These are phyloP conservation scores for Mylabris sibirica DNA, from an alignment of 2,888 invertebrate species.

Conservation along the genomic window DNA sequence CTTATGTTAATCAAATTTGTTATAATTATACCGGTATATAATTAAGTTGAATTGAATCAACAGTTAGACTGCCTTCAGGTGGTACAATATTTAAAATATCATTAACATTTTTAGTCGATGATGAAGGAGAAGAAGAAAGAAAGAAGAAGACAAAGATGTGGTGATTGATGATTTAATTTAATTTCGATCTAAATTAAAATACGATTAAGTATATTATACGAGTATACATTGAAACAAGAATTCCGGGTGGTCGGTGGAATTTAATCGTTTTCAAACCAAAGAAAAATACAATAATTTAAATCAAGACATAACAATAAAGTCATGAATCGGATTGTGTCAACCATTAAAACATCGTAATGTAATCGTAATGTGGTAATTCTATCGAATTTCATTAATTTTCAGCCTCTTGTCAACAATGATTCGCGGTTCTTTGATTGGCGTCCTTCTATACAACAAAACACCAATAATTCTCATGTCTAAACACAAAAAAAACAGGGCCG, in stretches of 20 bases:
- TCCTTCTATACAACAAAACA: neutral
- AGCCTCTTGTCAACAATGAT: neutral
- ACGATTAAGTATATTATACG: neutral
- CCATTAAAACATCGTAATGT: neutral
- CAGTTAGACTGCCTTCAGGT: neutral
- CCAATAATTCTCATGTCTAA: too few species aligned
- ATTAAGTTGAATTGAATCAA: neutral
- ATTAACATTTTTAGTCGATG: neutral
- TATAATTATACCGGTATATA: neutral
- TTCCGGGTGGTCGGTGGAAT: conserved; percentile 1
- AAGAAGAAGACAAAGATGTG: too few species aligned
- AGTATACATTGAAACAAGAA: too few species aligned
- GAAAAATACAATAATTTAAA: neutral
- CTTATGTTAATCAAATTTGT: neutral
- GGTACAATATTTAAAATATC: neutral
- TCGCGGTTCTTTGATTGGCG: neutral
- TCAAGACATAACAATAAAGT: neutral
- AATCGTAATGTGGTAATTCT: neutral
- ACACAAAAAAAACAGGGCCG: too few species aligned
- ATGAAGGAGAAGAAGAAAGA: too few species aligned
- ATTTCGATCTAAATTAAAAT: neutral
- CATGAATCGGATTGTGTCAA: neutral
- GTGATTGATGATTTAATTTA: conserved; percentile 1
- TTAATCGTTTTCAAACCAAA: neutral
- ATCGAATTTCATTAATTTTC: neutral